phyloP scores from a whole-genome alignment of 1,140 invertebrate genomes.

The Pygmarrhopalites habei region DNA sequence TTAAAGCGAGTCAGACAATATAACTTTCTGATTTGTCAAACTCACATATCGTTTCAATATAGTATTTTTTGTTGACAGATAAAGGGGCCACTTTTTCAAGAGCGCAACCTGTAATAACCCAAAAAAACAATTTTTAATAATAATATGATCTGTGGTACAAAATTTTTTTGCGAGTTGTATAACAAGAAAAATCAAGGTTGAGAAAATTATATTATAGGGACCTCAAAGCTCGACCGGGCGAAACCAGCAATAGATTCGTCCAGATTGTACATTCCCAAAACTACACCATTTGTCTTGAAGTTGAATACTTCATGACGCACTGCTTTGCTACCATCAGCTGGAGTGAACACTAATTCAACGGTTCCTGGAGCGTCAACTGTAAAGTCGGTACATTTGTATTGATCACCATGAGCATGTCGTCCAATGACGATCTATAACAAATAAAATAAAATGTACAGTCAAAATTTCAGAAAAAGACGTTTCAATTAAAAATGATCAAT shows the following conservation, averaged over 20 bases:
- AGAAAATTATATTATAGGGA: constrained; percentile 26
- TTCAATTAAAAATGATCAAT: constrained; percentile 50
- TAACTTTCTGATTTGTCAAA: constrained; percentile 70
- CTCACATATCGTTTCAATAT: constrained; percentile 84
- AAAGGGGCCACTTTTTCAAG: constrained; percentile 73
- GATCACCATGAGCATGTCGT: constrained; percentile 82
- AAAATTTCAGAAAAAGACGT: constrained; percentile 51
- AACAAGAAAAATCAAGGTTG: too few relatives aligned
- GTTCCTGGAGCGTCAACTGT: constrained; percentile 64
- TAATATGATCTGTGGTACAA: too few relatives aligned
- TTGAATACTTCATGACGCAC: constrained; percentile 56
- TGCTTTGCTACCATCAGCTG: constrained; percentile 51
- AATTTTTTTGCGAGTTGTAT: too few relatives aligned
- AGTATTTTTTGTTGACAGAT: constrained; percentile 85
- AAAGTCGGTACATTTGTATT: constrained; percentile 82
- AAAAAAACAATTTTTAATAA: too few relatives aligned
- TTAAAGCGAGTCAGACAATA: too few relatives aligned
- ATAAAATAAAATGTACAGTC: too few relatives aligned
- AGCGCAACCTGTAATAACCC: constrained; percentile 57
- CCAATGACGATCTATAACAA: constrained; percentile 79
- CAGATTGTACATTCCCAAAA: constrained; percentile 59
- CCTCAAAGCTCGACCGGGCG: constrained; percentile 75
- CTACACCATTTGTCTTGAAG: constrained; percentile 63
- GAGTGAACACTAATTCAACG: constrained; percentile 62
- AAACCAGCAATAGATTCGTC: constrained; percentile 76